phyloP scores from a whole-genome alignment of 2,888 invertebrate genomes.

The Papilio demoleus region DNA sequence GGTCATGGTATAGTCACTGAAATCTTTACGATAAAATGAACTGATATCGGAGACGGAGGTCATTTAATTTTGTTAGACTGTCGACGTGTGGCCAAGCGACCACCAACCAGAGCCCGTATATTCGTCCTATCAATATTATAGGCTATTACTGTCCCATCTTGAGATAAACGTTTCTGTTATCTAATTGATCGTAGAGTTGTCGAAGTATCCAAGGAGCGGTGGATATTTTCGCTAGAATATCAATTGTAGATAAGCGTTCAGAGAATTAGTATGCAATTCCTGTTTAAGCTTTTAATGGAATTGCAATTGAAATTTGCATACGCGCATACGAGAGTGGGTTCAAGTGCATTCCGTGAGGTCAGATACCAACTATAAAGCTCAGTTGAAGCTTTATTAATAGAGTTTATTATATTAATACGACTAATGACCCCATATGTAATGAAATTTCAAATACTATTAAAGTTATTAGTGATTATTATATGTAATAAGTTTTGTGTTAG shows the following conservation, averaged over 20 bases:
- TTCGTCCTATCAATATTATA: slow-evolving; percentile 51
- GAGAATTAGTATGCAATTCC: slow-evolving; percentile 33
- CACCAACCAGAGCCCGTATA: slow-evolving; percentile 44
- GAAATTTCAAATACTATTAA: neutral
- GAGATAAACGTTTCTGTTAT: slow-evolving; percentile 49
- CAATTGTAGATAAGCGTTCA: slow-evolving; percentile 12
- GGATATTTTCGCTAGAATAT: slow-evolving; percentile 21
- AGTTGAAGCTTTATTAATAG: slow-evolving; percentile 25
- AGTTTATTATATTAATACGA: slow-evolving; percentile 1
- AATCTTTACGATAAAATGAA: slow-evolving; percentile 23
- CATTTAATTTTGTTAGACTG: slow-evolving; percentile 35
- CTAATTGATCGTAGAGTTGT: slow-evolving; percentile 40
- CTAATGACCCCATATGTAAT: neutral
- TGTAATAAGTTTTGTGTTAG: too few species aligned
- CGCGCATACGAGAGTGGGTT: slow-evolving; percentile 30
- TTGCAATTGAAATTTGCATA: slow-evolving; percentile 40
- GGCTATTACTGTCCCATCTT: slow-evolving; percentile 50
- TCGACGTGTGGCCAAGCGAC: slow-evolving; percentile 30
- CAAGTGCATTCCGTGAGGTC: slow-evolving; percentile 41
- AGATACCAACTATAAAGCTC: slow-evolving; percentile 24
- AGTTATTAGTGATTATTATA: too few species aligned
- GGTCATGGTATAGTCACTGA: too few species aligned
- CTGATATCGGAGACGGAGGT: slow-evolving; percentile 9
- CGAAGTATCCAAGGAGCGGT: slow-evolving; percentile 1
- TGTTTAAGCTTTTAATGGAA: slow-evolving; percentile 39